A percentile compares a stretch with the other conserved stretches of the same genome.
Conservation (phyloP, 2,888 invertebrate genomes). For the Cremastinae sp. region DNA sequence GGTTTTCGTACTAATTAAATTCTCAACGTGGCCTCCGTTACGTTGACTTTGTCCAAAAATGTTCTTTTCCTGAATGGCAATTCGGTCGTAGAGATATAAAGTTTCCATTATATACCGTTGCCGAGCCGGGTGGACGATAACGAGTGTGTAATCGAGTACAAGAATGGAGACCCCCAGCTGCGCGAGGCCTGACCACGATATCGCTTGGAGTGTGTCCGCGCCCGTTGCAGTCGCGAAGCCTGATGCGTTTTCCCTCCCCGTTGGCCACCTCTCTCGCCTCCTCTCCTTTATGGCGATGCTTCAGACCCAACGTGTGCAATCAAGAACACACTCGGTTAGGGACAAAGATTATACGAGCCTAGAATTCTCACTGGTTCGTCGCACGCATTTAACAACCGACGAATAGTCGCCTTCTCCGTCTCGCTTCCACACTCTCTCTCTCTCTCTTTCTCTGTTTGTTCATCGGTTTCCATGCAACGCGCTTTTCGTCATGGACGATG, state of each 20-base stretch:
- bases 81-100: not conserved
- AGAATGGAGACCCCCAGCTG: slow-evolving; percentile 36
- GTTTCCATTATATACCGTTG: slow-evolving; percentile 38
- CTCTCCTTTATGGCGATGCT: slow-evolving; percentile 31
- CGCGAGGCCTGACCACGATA: slow-evolving; percentile 48
- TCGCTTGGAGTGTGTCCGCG: slow-evolving; percentile 41
- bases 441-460: not conserved
- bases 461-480: slow-evolving; percentile 28
- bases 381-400: not conserved
- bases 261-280: slow-evolving; percentile 7
- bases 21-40: too few relatives aligned
- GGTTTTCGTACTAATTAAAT: too few relatives aligned
- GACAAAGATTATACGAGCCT: slow-evolving; percentile 14
- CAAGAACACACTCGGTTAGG: slow-evolving; percentile 47
- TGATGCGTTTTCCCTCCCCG: too few relatives aligned
- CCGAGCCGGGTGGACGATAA: slow-evolving; percentile 27
- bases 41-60: too few relatives aligned
- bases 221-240: not conserved
- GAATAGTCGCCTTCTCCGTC: too few relatives aligned
- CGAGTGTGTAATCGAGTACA: slow-evolving; percentile 43
- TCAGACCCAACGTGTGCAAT: slow-evolving; percentile 47
- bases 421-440: too few relatives aligned
- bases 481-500: slow-evolving; percentile 52
- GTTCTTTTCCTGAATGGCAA: not conserved
- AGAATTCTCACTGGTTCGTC: slow-evolving; percentile 22